Base-by-base conservation (phyloP, 2,113 vertebrate genomes). In the Poeciliopsis occidentalis region DNA sequence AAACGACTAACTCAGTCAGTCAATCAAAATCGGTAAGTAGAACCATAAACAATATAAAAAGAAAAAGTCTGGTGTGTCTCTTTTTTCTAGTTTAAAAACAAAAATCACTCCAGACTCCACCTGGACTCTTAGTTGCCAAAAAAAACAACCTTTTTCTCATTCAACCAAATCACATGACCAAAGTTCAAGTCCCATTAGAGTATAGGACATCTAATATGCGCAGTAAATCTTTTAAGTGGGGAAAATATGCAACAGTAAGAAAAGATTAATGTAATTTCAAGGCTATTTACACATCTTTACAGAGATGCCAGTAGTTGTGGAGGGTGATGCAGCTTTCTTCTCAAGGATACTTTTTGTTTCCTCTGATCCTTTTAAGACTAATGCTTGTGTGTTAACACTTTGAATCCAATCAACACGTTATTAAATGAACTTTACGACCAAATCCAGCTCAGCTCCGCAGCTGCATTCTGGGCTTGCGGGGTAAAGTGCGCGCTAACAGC, bases 401-500 rank as follows among this genome's bases (percentile, higher is more conserved):
- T 12, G 41, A 60, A 60, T 26, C 19, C 69, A 60, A 76, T 65
- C 37, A 1, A 10, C 32, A 34, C 4, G 57, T 62, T 7, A 24
- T 24, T 0, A 3, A 54, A 32, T 7, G 0, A 37, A 60, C 68
- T 69, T 3, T 3, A 31, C 34, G 26, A 51, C 26, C 4, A 12
- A 61, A 75, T 37, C 31, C 51, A 67, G 57, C 60, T 32, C 27
- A n/a, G 29, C 22, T 10, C 7, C 51, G 51, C 65, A 60, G n/a
- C 1, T 0, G 63, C 51, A n/a, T 57, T 57, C 17, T 24, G 8
- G 8, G 47, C 47, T 54, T 54, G 22, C 51, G 10, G 51, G 22
- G 22, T 57, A 57, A 57, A 57, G 51, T 57, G 51, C 22, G 8
- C 47, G 8, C 75, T 70, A 70, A 61, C 76, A 65, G 60, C 68